Evolutionary conservation across 2,888 invertebrate species (phyloP).

Genomic region (Plebejus anna): DNA sequence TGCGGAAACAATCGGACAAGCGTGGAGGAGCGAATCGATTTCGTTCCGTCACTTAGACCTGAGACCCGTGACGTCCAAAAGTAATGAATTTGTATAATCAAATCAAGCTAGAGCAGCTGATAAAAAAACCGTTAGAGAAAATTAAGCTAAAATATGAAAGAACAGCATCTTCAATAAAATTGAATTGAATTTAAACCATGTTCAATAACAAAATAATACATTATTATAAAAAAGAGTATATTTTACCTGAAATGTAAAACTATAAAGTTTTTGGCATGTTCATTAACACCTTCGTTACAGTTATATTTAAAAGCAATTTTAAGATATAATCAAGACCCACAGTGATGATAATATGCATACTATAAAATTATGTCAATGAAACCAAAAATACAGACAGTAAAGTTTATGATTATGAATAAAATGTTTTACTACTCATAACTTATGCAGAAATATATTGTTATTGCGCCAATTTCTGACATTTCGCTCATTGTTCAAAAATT

Average conservation of each 20-base stretch:
- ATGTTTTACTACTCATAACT: constrained; percentile 20
- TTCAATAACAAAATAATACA: background rate
- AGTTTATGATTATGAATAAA: constrained; percentile 21
- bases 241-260: background rate
- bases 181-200: background rate
- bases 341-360: background rate
- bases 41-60: constrained; percentile 45
- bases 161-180: background rate
- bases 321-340: background rate
- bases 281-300: background rate
- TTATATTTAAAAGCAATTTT: background rate
- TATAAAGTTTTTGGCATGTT: background rate
- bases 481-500: constrained; percentile 20
- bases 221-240: background rate
- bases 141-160: background rate
- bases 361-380: constrained; percentile 22
- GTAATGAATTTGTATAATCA: constrained; percentile 35
- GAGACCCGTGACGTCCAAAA: constrained; percentile 43
- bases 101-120: background rate
- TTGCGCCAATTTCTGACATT: constrained; percentile 24
- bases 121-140: background rate
- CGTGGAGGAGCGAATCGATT: constrained; percentile 48
- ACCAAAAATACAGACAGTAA: constrained; percentile 17
- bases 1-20: constrained; percentile 45
- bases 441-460: constrained; percentile 10